These are phyloP conservation scores for Scleropages formosus DNA, from an alignment of 2,797 vertebrate genomes.

Conservation along the genomic window DNA sequence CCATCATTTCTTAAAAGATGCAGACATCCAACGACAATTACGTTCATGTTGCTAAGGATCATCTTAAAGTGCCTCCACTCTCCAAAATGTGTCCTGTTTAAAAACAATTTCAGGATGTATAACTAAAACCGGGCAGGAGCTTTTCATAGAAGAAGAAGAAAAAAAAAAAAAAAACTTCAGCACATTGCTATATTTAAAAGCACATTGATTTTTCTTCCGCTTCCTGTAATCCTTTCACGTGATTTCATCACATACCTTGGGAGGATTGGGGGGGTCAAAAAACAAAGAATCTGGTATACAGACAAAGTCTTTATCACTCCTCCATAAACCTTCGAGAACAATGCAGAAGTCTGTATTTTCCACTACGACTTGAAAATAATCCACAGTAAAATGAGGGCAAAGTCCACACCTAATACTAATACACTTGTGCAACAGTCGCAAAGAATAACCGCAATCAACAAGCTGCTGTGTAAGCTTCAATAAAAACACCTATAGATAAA, in stretches of 20 bases:
- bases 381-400: slow-evolving; percentile 16
- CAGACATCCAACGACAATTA: no score
- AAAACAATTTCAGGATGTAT: no score
- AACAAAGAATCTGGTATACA: neutral
- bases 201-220: neutral
- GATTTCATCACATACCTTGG: neutral
- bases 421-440: slow-evolving; percentile 19
- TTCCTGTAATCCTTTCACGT: neutral
- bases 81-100: no score
- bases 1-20: no score
- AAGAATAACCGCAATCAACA: slow-evolving; percentile 26
- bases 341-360: neutral
- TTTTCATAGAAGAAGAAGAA: no score
- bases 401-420: slow-evolving; percentile 24
- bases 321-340: slow-evolving; percentile 12
- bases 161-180: neutral
- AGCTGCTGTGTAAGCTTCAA: slow-evolving; percentile 6
- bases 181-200: neutral
- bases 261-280: no score
- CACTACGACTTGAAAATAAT: slow-evolving; percentile 18
- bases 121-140: no score
- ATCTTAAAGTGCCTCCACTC: no score
- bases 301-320: slow-evolving; percentile 6
- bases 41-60: no score
- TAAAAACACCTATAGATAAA: neutral